phyloP scores from a whole-genome alignment of 2,888 invertebrate genomes.

The Ariolimax columbianus region DNA sequence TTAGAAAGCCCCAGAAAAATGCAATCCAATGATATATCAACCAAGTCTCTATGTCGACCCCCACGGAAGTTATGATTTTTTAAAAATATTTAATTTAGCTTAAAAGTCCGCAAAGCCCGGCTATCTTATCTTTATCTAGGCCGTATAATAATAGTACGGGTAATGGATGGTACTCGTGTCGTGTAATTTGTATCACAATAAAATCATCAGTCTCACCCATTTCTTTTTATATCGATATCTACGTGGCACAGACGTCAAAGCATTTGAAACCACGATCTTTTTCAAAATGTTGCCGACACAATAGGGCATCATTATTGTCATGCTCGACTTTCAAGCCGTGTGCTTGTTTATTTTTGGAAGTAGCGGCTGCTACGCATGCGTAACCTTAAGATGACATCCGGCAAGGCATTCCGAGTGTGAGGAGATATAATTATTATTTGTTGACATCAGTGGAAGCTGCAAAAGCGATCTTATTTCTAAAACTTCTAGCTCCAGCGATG shows the following conservation, averaged over 20 bases:
- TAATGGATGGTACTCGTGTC: no score
- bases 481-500: not conserved
- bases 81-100: no score
- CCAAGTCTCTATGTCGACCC: no score
- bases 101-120: no score
- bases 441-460: conserved; percentile 10
- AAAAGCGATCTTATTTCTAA: not conserved
- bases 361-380: conserved; percentile 18
- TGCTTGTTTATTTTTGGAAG: not conserved
- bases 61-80: no score
- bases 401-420: conserved; percentile 43
- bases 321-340: not conserved
- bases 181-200: no score
- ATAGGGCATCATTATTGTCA: conserved; percentile 1
- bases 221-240: conserved; percentile 49
- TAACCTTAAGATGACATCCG: not conserved
- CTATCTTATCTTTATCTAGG: no score
- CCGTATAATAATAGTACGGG: no score
- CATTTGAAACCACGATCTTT: not conserved
- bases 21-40: no score
- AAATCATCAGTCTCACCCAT: conserved; percentile 35
- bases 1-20: no score
- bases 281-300: not conserved
- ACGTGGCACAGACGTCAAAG: conserved; percentile 7
- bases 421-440: conserved; percentile 38